phyloP scores from a whole-genome alignment of 2,888 invertebrate species.

The Chrysolina haemoptera region DNA sequence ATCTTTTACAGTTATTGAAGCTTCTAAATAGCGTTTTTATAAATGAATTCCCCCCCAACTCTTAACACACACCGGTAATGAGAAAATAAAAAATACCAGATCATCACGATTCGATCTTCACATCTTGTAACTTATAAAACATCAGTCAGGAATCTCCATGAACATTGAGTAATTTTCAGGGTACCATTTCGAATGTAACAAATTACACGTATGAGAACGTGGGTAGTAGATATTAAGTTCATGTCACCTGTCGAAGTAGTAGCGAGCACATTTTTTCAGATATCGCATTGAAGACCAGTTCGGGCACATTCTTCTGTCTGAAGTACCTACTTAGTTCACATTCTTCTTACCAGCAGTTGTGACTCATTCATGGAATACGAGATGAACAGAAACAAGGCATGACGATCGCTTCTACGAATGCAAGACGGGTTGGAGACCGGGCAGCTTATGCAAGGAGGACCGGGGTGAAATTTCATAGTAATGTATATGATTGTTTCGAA shows the following conservation, averaged over 20 bases:
- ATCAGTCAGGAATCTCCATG: neutral
- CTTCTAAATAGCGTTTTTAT: too few species aligned
- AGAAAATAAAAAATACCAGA: neutral
- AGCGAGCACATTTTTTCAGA: slow-evolving; percentile 45
- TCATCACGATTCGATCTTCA: neutral
- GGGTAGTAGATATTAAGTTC: slow-evolving; percentile 19
- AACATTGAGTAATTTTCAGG: slow-evolving; percentile 7
- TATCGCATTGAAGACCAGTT: slow-evolving; percentile 54
- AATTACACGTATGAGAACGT: slow-evolving; percentile 19
- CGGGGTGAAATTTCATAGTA: too few species aligned
- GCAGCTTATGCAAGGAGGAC: too few species aligned
- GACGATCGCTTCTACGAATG: too few species aligned
- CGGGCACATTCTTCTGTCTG: slow-evolving; percentile 59
- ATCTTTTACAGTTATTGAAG: too few species aligned
- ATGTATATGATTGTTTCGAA: too few species aligned
- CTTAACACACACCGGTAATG: neutral
- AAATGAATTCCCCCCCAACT: neutral
- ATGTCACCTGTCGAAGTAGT: slow-evolving; percentile 44
- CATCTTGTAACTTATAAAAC: neutral
- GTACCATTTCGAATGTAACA: slow-evolving; percentile 3
- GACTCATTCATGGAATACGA: slow-evolving; percentile 51
- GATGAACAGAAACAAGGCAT: slow-evolving; percentile 18
- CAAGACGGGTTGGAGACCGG: too few species aligned
- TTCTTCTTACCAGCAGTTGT: slow-evolving; percentile 51
- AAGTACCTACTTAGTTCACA: slow-evolving; percentile 52